phyloP scores from a whole-genome alignment of 2,888 invertebrate species.

The Priocnemis perturbator region DNA sequence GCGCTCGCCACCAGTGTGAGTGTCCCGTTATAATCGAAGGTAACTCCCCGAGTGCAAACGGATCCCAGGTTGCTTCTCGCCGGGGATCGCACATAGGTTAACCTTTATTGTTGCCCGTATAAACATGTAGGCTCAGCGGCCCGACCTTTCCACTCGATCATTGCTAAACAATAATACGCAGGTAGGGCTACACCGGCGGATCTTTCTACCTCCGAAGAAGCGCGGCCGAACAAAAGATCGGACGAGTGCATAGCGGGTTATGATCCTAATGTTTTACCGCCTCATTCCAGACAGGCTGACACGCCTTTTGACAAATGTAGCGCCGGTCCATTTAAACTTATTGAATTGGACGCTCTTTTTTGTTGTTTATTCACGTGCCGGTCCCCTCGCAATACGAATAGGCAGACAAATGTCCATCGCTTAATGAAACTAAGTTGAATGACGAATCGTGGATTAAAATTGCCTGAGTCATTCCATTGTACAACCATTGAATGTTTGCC shows the following conservation, averaged over 20 bases:
- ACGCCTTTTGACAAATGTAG: no score
- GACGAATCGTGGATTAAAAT: no score
- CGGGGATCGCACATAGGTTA: conserved; percentile 37
- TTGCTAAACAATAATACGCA: conserved; percentile 32
- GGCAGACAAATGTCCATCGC: no score
- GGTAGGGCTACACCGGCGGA: conserved; percentile 7
- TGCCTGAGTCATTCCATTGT: no score
- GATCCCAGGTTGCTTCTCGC: conserved; percentile 34
- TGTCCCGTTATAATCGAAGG: conserved; percentile 33
- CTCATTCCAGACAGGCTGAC: no score
- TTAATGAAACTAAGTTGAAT: no score
- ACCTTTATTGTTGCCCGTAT: conserved; percentile 54
- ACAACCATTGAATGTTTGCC: no score
- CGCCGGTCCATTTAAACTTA: no score
- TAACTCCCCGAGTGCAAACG: conserved; percentile 27
- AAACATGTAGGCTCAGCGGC: conserved; percentile 35
- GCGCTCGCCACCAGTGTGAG: conserved; percentile 22
- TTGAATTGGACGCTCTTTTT: no score
- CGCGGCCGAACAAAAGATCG: neutral
- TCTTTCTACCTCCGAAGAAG: conserved; percentile 8
- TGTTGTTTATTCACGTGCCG: no score
- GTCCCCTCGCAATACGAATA: no score
- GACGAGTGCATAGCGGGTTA: neutral
- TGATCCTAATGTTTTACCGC: neutral
- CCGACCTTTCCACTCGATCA: conserved; percentile 46